Percentiles rank a stretch among this genome's conserved stretches.
Evolutionary conservation across 2,797 vertebrate genomes (phyloP).

Genomic region (Urophycis tenuis): DNA sequence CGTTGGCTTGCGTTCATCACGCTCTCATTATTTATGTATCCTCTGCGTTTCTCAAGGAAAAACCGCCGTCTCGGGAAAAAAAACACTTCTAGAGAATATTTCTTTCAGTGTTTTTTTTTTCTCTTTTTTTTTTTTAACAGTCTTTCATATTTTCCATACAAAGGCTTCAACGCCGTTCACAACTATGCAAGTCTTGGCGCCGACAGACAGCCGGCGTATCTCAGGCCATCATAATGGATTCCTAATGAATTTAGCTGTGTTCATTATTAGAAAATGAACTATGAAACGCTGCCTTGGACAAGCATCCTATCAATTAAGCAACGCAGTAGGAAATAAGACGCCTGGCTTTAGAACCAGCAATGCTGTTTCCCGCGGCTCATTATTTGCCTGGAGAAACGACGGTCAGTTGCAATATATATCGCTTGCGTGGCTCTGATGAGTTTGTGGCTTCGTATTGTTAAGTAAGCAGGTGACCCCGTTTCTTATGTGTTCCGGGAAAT

Average conservation of each 20-base stretch:
- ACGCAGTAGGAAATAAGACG: neutral
- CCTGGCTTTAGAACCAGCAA: neutral
- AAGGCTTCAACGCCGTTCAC: neutral
- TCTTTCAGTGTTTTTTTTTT: neutral
- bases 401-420: neutral
- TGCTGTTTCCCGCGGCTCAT: neutral
- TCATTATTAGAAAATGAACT: neutral
- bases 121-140: neutral
- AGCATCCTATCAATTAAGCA: neutral
- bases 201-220: neutral
- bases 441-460: neutral
- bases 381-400: neutral
- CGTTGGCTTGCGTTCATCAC: no score
- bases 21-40: no score
- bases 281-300: neutral
- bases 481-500: constrained; percentile 4
- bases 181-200: neutral
- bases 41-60: neutral
- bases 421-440: neutral
- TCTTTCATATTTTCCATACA: neutral
- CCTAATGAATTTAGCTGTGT: neutral
- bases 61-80: neutral
- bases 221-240: neutral
- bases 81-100: neutral
- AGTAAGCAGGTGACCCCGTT: neutral